Percentiles rank a stretch among this genome's conserved stretches.
Evolutionary conservation across 2,888 invertebrate genomes (phyloP).

Genomic region (Phalera bucephala): DNA sequence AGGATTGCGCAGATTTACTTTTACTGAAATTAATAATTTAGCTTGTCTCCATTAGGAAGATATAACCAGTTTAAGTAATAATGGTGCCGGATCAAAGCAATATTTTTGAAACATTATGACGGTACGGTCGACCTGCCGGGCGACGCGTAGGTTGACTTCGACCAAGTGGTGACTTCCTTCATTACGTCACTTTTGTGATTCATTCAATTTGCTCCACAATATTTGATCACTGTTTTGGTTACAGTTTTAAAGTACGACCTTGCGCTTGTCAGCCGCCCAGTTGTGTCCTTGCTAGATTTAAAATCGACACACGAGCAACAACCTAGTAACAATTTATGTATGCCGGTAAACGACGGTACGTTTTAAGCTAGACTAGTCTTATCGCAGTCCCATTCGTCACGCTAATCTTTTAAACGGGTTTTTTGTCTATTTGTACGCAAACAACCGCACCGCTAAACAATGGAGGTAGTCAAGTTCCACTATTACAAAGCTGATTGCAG

Average conservation of each 20-base stretch:
- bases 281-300: slow-evolving; percentile 49
- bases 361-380: slow-evolving; percentile 35
- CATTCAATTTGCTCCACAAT: slow-evolving; percentile 57
- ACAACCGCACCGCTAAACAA: slow-evolving; percentile 37
- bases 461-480: slow-evolving; percentile 38
- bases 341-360: slow-evolving; percentile 31
- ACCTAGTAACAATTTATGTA: slow-evolving; percentile 29
- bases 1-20: slow-evolving; percentile 37
- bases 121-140: slow-evolving; percentile 47
- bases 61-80: slow-evolving; percentile 46
- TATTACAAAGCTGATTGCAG: slow-evolving; percentile 48
- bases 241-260: slow-evolving; percentile 53
- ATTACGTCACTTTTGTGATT: slow-evolving; percentile 75
- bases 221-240: slow-evolving; percentile 49
- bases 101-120: slow-evolving; percentile 53
- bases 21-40: slow-evolving; percentile 43
- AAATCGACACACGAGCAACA: slow-evolving; percentile 36
- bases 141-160: slow-evolving; percentile 64
- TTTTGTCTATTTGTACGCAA: slow-evolving; percentile 32
- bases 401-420: slow-evolving; percentile 33
- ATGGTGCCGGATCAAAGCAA: slow-evolving; percentile 50
- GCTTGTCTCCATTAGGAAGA: slow-evolving; percentile 42
- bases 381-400: slow-evolving; percentile 38
- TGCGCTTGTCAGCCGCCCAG: slow-evolving; percentile 28
- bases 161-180: slow-evolving; percentile 74